These are phyloP conservation scores for Protobothrops flavoviridis DNA, from an alignment of 2,113 vertebrate species.

Conservation along the genomic window DNA sequence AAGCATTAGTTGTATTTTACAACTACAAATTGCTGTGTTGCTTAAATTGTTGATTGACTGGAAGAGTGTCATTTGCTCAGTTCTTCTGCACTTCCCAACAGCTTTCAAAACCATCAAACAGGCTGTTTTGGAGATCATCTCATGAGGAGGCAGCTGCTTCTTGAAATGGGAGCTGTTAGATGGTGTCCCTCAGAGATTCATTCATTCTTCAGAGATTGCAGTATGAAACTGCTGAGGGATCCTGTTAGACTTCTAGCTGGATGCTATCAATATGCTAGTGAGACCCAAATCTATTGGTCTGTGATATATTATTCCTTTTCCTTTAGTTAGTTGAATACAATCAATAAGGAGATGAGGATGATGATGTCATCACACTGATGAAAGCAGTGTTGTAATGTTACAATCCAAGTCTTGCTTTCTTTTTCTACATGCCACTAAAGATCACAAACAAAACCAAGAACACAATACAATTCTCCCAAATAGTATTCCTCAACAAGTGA, in stretches of 20 bases:
- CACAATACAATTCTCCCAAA: not conserved
- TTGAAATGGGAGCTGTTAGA: not conserved
- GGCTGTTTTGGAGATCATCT: not conserved
- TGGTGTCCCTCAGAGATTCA: not conserved
- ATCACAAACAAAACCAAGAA: not conserved
- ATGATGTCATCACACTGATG: not conserved
- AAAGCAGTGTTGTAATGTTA: not conserved
- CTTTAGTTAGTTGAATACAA: not conserved
- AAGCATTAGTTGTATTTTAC: not conserved
- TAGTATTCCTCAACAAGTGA: not conserved
- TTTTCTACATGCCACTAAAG: not conserved
- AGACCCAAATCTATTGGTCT: not conserved
- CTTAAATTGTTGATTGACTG: not conserved
- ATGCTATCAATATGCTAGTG: not conserved
- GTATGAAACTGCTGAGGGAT: not conserved
- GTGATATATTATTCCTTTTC: not conserved
- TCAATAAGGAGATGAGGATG: not conserved
- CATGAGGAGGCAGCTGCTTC: not conserved
- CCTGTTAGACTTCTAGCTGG: not conserved
- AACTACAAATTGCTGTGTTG: not conserved
- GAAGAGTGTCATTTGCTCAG: not conserved
- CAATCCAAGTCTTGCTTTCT: not conserved
- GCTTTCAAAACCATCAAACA: not conserved
- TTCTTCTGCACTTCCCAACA: not conserved
- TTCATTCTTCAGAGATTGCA: not conserved